Base-by-base conservation (phyloP, 2,797 vertebrate genomes). In the Thamnophis elegans region DNA sequence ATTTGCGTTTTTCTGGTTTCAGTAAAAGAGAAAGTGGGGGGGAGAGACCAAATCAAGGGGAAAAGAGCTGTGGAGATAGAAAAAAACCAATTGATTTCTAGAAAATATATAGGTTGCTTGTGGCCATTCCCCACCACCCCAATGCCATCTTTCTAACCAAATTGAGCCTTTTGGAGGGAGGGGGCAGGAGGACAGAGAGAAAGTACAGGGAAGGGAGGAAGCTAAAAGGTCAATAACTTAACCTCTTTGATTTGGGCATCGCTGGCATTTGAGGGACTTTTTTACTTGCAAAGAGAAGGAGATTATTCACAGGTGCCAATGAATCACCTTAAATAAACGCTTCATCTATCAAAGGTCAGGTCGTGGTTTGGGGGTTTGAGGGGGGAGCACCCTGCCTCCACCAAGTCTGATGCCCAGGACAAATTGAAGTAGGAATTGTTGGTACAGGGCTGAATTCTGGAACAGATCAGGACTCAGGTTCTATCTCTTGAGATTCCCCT, bases 11-110 rank as follows among this genome's bases (percentile, higher is more conserved):
- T 60, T 36, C 6, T 86, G 58, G 60, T 51, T 59, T 11, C 12
- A 28, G 20, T 8, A 16, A 16, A 28, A 3, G n/a, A 11, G 1
- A 42, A 12, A 20, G 32, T 3, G 25, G 5, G 13, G 4, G 7
- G n/a, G 62, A 65, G 62, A 68, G 62, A 68, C 28, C 62, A n/a
- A 65, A n/a, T 65, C 18, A 16, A 10, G 53, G 18, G 26, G 42
- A 26, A 1, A 22, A 7, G 10, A 9, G 1, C 42, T 42, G 25
- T 14, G 47, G 14, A 53, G 36, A 1, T 4, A 12, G 53, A 42
- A 10, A 16, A 22, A 65, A 59, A 26, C 1, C 95, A 95, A 96
- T 95, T 89, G 95, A 94, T 94, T 94, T 95, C 96, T 96, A 96
- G 18, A 95, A 96, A 91, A 22, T 5, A 7, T 0, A 12, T 26